Evolutionary conservation across 1,140 invertebrate genomes (phyloP).

Genomic region (Philopotamus ludificatus): DNA sequence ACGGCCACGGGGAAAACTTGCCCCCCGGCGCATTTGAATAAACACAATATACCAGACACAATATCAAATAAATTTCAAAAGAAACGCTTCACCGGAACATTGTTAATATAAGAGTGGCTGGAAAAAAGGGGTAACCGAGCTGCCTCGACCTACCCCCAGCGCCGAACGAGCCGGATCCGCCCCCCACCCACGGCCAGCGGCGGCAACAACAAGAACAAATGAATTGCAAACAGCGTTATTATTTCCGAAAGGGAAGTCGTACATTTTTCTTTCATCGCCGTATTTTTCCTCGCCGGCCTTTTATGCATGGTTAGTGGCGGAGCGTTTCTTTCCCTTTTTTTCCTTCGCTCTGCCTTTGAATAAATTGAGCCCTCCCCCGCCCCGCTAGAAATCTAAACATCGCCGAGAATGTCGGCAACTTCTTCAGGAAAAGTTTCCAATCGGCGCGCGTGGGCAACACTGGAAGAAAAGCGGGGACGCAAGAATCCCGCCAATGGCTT

Average conservation of each 20-base stretch:
- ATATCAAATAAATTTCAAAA: conserved; percentile 42
- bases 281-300: neutral
- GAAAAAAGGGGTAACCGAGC: conserved; percentile 35
- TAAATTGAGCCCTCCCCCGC: conserved; percentile 30
- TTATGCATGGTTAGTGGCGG: conserved; percentile 8
- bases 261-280: conserved; percentile 33
- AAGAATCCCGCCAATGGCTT: no score
- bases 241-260: conserved; percentile 41
- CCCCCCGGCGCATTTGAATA: neutral
- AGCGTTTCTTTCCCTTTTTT: conserved; percentile 6
- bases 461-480: neutral
- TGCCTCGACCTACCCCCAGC: conserved; percentile 25
- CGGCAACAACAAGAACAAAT: conserved; percentile 38
- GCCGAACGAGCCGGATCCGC: conserved; percentile 33
- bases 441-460: neutral
- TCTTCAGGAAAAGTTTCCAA: neutral
- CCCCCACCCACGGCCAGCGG: conserved; percentile 11
- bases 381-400: conserved; percentile 28
- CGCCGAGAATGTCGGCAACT: conserved; percentile 19
- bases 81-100: conserved; percentile 36
- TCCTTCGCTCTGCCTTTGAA: conserved; percentile 34
- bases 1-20: neutral
- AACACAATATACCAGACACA: conserved; percentile 27
- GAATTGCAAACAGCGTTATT: conserved; percentile 43
- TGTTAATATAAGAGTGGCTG: conserved; percentile 40